Percentiles rank a stretch among this genome's conserved stretches.
Conservation (phyloP, 2,797 vertebrate genomes). For the Telmatherina bonti region DNA sequence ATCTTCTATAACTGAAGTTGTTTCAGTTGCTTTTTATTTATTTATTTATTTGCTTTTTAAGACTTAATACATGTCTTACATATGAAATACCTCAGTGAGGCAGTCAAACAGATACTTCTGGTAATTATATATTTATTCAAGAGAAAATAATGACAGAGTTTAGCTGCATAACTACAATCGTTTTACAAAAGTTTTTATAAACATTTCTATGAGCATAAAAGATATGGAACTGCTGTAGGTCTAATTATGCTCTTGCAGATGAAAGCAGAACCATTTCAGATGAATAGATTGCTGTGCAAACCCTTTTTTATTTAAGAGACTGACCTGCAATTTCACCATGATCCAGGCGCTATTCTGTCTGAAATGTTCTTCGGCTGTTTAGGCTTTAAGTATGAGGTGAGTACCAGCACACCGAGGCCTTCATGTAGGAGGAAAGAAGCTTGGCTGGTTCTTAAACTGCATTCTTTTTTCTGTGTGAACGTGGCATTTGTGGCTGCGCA, state of each 20-base stretch:
- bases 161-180: conserved; percentile 10
- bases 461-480: conserved; percentile 36
- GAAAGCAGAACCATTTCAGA: conserved; percentile 17
- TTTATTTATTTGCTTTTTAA: neutral
- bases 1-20: neutral
- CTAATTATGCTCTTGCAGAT: conserved; percentile 43
- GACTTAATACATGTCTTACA: neutral
- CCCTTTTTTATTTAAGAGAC: conserved; percentile 41
- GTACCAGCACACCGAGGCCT: conserved; percentile 15
- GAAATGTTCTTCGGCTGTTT: conserved; percentile 21
- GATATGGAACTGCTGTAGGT: conserved; percentile 24
- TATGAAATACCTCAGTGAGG: neutral
- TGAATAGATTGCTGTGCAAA: conserved; percentile 39
- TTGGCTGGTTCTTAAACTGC: conserved; percentile 34
- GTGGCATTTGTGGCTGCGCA: conserved; percentile 37
- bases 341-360: conserved; percentile 32
- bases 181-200: conserved; percentile 6
- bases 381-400: conserved; percentile 21
- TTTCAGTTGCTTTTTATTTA: neutral
- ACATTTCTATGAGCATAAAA: conserved; percentile 33
- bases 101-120: neutral
- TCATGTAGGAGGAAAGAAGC: conserved; percentile 17
- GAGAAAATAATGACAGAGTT: conserved; percentile 16
- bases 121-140: conserved; percentile 7
- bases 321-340: conserved; percentile 37